Evolutionary conservation across 2,113 vertebrate species (phyloP).

Genomic region (Leiothrix lutea): DNA sequence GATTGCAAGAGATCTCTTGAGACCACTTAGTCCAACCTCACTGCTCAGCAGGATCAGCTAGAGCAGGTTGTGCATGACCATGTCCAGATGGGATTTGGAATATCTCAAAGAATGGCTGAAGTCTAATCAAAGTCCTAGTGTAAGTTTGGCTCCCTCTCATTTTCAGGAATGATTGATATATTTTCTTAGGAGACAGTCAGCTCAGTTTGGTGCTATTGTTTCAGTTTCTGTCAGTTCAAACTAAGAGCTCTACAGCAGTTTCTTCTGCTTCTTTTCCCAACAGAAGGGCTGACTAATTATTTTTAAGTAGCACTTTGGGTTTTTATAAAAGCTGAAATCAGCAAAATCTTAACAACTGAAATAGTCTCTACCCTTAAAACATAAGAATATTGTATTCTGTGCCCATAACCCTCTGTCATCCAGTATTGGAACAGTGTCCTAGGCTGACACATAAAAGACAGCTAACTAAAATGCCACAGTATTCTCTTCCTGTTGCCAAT

Average conservation of each 20-base stretch:
- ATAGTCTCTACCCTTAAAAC: background rate
- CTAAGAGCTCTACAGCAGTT: background rate
- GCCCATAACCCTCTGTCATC: background rate
- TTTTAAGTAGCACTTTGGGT: background rate
- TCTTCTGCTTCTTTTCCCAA: background rate
- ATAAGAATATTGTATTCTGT: background rate
- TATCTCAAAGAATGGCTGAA: background rate
- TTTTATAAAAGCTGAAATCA: background rate
- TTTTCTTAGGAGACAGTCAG: background rate
- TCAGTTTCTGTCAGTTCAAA: background rate
- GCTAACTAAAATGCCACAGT: background rate
- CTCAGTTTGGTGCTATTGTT: background rate
- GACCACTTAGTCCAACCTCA: too few relatives aligned
- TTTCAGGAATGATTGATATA: background rate
- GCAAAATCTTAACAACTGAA: background rate
- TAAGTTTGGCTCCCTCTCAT: background rate
- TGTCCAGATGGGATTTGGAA: background rate
- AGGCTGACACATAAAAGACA: background rate
- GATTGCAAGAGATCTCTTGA: background rate
- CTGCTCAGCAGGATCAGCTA: background rate
- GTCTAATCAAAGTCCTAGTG: background rate
- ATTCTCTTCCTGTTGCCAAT: slow-evolving; percentile 26
- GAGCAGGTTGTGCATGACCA: background rate
- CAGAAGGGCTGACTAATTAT: background rate
- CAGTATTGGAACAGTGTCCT: background rate